These are phyloP conservation scores for Rhopalosiphum padi DNA, from an alignment of 1,140 invertebrate genomes.

Conservation along the genomic window DNA sequence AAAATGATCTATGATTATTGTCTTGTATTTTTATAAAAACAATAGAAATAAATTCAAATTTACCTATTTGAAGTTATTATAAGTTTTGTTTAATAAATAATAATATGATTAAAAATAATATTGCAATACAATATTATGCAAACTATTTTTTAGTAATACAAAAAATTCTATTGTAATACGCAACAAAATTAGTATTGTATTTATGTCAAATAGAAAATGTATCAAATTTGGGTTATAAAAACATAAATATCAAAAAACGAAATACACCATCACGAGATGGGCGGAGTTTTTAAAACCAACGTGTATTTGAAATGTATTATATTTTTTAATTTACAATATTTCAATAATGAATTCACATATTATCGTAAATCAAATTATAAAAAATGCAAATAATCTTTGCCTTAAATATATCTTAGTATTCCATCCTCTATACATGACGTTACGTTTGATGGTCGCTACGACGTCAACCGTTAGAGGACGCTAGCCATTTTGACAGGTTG, in stretches of 20 bases:
- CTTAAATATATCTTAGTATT: not conserved
- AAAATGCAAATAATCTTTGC: not conserved
- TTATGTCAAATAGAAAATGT: not conserved
- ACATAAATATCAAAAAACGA: not conserved
- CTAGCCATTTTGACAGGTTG: not conserved
- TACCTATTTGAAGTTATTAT: not conserved
- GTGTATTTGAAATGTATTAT: not conserved
- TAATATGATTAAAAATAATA: not conserved
- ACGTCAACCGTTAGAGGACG: constrained; percentile 5
- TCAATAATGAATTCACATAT: not conserved
- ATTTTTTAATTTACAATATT: not conserved
- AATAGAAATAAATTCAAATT: not conserved
- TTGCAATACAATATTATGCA: too few relatives aligned
- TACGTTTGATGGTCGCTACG: not conserved
- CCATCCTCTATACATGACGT: not conserved
- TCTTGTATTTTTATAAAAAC: not conserved
- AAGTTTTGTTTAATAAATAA: not conserved
- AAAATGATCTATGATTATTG: not conserved
- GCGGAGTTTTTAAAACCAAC: not conserved
- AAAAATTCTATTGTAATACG: not conserved
- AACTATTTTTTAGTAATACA: not conserved
- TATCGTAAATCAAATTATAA: not conserved
- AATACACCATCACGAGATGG: not conserved
- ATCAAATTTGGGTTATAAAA: not conserved
- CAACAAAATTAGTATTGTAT: not conserved